Percentiles rank a stretch among this genome's conserved stretches.
Evolutionary conservation across 2,888 invertebrate genomes (phyloP).

Genomic region (Catocala nupta): DNA sequence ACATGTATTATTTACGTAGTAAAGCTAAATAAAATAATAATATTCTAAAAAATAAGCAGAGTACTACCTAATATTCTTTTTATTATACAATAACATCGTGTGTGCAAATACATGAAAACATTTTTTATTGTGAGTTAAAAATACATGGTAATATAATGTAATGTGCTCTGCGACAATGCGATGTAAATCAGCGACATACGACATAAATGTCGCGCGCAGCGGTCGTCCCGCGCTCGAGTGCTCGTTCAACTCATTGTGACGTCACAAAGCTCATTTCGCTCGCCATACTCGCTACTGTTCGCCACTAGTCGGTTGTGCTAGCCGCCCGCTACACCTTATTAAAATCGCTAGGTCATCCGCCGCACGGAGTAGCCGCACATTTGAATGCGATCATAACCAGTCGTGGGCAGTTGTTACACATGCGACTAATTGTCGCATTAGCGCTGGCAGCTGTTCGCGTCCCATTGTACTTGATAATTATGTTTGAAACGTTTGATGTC

Average conservation of each 20-base stretch:
- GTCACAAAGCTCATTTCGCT: background rate
- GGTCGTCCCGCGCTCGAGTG: slow-evolving; percentile 27
- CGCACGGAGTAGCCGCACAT: slow-evolving; percentile 4
- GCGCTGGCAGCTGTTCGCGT: slow-evolving; percentile 33
- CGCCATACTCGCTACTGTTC: background rate
- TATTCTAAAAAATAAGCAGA: too few relatives aligned
- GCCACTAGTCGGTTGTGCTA: slow-evolving; percentile 7
- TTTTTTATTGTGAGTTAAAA: slow-evolving; percentile 19
- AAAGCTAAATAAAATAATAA: background rate
- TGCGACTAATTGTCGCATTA: slow-evolving; percentile 39
- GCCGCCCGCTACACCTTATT: slow-evolving; percentile 25
- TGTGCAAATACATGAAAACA: slow-evolving; percentile 14
- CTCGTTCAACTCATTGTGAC: slow-evolving; percentile 27
- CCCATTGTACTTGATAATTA: slow-evolving; percentile 35
- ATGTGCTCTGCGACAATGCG: slow-evolving; percentile 16
- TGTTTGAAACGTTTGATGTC: slow-evolving; percentile 41
- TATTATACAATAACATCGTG: slow-evolving; percentile 12
- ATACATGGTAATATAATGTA: slow-evolving; percentile 23
- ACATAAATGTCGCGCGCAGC: slow-evolving; percentile 48
- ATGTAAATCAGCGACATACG: slow-evolving; percentile 37
- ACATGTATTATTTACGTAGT: too few relatives aligned
- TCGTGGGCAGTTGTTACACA: slow-evolving; percentile 17
- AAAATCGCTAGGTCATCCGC: slow-evolving; percentile 6
- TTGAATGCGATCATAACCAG: slow-evolving; percentile 26
- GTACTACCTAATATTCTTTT: background rate